phyloP scores from a whole-genome alignment of 2,113 vertebrate species.

The Salvelinus fontinalis region DNA sequence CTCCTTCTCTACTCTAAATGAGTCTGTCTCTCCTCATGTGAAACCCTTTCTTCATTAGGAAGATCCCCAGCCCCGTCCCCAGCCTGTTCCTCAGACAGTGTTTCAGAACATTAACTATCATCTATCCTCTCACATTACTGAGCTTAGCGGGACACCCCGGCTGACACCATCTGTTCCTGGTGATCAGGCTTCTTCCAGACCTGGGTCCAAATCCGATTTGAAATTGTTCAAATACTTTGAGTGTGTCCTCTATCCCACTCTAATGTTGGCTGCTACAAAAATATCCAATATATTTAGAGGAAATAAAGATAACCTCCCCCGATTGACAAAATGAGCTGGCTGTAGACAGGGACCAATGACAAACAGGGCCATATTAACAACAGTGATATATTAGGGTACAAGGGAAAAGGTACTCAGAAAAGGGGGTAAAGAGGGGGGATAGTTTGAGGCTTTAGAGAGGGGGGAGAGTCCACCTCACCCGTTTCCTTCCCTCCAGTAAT shows the following conservation, averaged over 20 bases:
- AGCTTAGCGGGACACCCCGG: conserved; percentile 69
- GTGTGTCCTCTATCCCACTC: conserved; percentile 48
- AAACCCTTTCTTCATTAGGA: conserved; percentile 63
- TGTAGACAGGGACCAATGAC: conserved; percentile 57
- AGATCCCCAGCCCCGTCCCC: conserved; percentile 47
- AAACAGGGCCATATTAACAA: conserved; percentile 14
- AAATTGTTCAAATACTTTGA: no score
- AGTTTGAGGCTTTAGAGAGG: background rate
- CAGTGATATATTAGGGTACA: conserved; percentile 44
- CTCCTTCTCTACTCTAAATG: conserved; percentile 35
- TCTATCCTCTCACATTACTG: conserved; percentile 80
- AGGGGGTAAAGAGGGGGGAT: conserved; percentile 66
- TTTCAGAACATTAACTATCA: conserved; percentile 85
- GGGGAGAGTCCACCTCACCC: conserved; percentile 1
- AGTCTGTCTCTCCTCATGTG: conserved; percentile 55
- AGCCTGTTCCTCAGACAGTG: conserved; percentile 52
- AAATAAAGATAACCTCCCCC: conserved; percentile 75
- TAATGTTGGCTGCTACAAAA: conserved; percentile 66
- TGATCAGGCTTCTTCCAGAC: conserved; percentile 71
- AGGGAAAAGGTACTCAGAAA: conserved; percentile 49
- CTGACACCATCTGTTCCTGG: conserved; percentile 81
- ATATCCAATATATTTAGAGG: conserved; percentile 85
- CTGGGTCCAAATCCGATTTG: no score
- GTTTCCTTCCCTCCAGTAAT: no score
- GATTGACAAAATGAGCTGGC: conserved; percentile 65